phyloP scores from a whole-genome alignment of 1,140 invertebrate genomes.

The Drosophila sulfurigaster region DNA sequence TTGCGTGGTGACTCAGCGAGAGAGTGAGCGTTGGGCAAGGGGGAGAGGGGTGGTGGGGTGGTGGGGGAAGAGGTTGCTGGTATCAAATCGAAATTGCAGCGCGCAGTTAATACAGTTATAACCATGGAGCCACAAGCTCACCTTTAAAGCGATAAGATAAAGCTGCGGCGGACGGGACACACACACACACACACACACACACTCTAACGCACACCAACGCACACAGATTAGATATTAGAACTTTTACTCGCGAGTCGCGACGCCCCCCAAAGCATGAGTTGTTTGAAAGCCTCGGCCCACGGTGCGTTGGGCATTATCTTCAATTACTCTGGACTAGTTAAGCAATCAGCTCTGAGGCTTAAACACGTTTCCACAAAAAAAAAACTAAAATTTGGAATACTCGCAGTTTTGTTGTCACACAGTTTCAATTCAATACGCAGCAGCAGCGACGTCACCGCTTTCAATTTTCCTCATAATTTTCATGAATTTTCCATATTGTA shows the following conservation, averaged over 20 bases:
- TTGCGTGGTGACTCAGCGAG: conserved; percentile 26
- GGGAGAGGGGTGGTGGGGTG: not conserved
- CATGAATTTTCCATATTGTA: conserved; percentile 24
- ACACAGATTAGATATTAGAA: conserved; percentile 1
- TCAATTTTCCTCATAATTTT: conserved; percentile 16
- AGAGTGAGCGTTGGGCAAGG: not conserved
- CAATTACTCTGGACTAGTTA: not conserved
- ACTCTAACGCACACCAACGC: not conserved
- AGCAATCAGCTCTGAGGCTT: conserved; percentile 15
- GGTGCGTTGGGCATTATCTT: conserved; percentile 32
- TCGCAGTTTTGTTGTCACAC: not conserved
- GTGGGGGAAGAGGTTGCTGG: not conserved
- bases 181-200: conserved; percentile 52
- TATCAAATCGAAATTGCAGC: conserved; percentile 37
- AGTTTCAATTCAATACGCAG: not conserved
- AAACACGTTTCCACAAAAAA: conserved; percentile 21
- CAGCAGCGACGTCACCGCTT: conserved; percentile 19
- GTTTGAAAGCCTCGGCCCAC: conserved; percentile 11
- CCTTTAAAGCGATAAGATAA: conserved; percentile 79
- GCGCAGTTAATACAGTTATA: conserved; percentile 44
- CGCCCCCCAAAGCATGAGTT: conserved; percentile 37
- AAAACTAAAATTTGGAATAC: not conserved
- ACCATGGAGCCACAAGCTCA: conserved; percentile 73
- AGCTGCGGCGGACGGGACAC: conserved; percentile 37
- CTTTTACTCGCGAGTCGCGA: conserved; percentile 1